Evolutionary conservation across 2,888 invertebrate species (phyloP).

Genomic region (Latrodectus hesperus): DNA sequence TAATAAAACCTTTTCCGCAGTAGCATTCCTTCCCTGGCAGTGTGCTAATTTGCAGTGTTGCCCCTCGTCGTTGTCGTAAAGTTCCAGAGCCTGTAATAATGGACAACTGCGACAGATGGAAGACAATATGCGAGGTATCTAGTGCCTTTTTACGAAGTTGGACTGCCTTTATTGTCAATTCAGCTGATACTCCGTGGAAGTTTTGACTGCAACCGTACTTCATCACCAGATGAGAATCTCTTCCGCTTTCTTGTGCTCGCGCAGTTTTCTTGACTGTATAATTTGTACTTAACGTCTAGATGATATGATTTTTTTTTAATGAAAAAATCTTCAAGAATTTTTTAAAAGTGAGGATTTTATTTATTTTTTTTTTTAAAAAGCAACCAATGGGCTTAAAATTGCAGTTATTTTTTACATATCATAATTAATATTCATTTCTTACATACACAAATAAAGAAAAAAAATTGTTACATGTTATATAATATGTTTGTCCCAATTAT

Average conservation of each 20-base stretch:
- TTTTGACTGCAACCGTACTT: neutral
- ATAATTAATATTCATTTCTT: too few relatives aligned
- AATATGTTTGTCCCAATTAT: too few relatives aligned
- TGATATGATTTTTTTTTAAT: too few relatives aligned
- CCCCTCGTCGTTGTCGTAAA: slow-evolving; percentile 56
- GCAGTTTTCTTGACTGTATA: neutral
- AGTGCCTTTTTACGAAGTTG: slow-evolving; percentile 23
- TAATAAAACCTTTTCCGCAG: slow-evolving; percentile 58
- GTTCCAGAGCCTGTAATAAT: slow-evolving; percentile 44
- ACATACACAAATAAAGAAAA: too few relatives aligned
- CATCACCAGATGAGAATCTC: too few relatives aligned
- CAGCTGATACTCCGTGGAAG: neutral
- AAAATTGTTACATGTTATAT: too few relatives aligned
- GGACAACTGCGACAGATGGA: slow-evolving; percentile 49
- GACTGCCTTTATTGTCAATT: slow-evolving; percentile 21
- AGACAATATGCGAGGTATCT: slow-evolving; percentile 39
- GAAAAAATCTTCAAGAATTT: too few relatives aligned
- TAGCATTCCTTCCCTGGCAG: slow-evolving; percentile 50
- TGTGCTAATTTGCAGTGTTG: slow-evolving; percentile 45
- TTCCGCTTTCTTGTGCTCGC: neutral
- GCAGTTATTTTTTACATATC: too few relatives aligned
- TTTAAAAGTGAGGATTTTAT: too few relatives aligned
- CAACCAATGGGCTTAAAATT: too few relatives aligned
- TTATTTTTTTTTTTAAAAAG: too few relatives aligned
- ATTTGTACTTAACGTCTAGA: neutral